phyloP scores from a whole-genome alignment of 1,140 invertebrate genomes.

The Ctenoplectra terminalis region DNA sequence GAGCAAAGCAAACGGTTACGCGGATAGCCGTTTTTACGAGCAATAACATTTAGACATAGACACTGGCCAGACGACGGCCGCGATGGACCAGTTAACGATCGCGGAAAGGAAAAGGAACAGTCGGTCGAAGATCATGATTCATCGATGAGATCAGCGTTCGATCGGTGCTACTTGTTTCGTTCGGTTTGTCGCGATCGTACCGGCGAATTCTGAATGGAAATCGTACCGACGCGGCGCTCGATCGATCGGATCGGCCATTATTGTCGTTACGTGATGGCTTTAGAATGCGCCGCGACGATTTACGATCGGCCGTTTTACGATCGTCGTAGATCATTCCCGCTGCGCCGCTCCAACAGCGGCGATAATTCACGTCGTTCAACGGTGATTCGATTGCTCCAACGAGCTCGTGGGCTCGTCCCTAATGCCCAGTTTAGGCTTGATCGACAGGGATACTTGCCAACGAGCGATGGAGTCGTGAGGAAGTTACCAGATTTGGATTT shows the following conservation, averaged over 20 bases:
- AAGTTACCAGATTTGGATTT: background rate
- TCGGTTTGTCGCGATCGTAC: background rate
- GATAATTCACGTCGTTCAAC: constrained; percentile 29
- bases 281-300: constrained; percentile 34
- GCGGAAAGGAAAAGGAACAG: background rate
- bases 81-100: background rate
- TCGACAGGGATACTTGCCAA: background rate
- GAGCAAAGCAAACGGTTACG: background rate
- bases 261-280: constrained; percentile 25
- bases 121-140: background rate
- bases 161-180: constrained; percentile 1
- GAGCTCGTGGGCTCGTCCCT: constrained; percentile 1
- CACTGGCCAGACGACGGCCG: constrained; percentile 23
- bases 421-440: background rate
- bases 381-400: constrained; percentile 3
- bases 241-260: constrained; percentile 32
- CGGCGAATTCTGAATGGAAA: constrained; percentile 18
- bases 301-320: constrained; percentile 37
- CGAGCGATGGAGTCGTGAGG: background rate
- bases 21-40: constrained; percentile 20
- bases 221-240: background rate
- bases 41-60: constrained; percentile 45
- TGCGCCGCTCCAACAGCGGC: background rate
- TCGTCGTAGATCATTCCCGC: constrained; percentile 28
- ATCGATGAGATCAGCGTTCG: constrained; percentile 25